Conservation (phyloP, 2,888 invertebrate genomes). For the Eumacrocentrus americanus region DNA sequence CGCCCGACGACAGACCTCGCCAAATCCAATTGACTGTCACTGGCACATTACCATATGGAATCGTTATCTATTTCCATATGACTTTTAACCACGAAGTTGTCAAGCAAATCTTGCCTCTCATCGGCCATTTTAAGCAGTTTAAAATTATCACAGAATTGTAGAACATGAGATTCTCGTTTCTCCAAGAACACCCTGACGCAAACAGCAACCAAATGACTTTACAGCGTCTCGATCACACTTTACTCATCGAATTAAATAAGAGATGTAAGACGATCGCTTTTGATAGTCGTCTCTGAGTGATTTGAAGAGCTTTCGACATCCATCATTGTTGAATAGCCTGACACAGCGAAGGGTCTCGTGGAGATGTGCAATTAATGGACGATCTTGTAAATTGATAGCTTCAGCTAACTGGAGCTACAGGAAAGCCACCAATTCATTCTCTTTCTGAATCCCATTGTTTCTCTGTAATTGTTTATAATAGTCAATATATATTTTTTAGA, state of each 20-base stretch:
- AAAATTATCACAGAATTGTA: constrained; percentile 81
- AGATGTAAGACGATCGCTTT: constrained; percentile 77
- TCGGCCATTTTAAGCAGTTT: constrained; percentile 80
- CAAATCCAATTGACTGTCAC: constrained; percentile 73
- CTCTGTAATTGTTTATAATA: constrained; percentile 47
- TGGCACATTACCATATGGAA: constrained; percentile 77
- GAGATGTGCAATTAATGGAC: constrained; percentile 77
- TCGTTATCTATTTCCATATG: constrained; percentile 74
- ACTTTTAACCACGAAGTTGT: constrained; percentile 77
- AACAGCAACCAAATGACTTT: constrained; percentile 74
- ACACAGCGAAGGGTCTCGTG: constrained; percentile 84
- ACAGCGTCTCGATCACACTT: constrained; percentile 75
- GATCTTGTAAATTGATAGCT: constrained; percentile 79
- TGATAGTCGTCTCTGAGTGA: constrained; percentile 79
- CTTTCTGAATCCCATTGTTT: constrained; percentile 58
- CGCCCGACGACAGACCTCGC: constrained; percentile 87
- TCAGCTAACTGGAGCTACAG: constrained; percentile 80
- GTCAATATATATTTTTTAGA: constrained; percentile 13
- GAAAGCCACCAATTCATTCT: constrained; percentile 68
- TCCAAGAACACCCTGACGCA: constrained; percentile 84
- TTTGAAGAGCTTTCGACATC: constrained; percentile 75
- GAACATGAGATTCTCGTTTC: constrained; percentile 74
- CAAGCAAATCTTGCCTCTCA: constrained; percentile 89
- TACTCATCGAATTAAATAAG: constrained; percentile 79
- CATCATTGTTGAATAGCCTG: constrained; percentile 72